Evolutionary conservation across 1,140 invertebrate species (phyloP), one percentile per base, ranked within the genome.

Genomic region (Metopolophium dirhodum): DNA sequence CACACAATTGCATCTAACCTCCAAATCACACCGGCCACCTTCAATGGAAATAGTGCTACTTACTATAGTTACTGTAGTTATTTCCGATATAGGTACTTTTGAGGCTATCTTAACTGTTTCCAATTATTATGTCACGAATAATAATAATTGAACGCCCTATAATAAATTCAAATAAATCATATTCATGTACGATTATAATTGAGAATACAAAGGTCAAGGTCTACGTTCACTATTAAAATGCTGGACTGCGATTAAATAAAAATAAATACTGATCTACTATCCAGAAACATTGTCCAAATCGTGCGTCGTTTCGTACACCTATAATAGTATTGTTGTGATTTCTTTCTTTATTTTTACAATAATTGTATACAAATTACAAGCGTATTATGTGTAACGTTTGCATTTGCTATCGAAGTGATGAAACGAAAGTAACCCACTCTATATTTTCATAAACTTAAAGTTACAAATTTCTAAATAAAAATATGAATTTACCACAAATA

Each of bases 101-200:
- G 87, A 54, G 26, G 49, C 49, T 54, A 89, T 54, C 6, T 54
- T 37, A 54, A 37, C 22, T 37, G 87, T 51, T 35, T 37, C n/a
- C 87, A 89, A 87, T 89, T 54, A 89, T 89, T 89, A 37, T 89
- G 51, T 37, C 88, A 89, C 51, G 51, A 51, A 49, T 35, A 49
- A 26, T 57, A 41, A 35, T 57, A 35, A 49, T 49, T 23, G 51
- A 26, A 89, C 51, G 35, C 22, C 49, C 9, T 37, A 4, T 57
- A 37, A 89, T 89, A 89, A 57, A 89, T 57, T 41, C 11, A 57
- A 54, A 89, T 89, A 57, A 89, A 89, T 89, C 88, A 57, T 57
- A 89, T 35, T 41, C 20, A 30, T 30, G 23, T 89, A 23, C 20
- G 35, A 57, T 89, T 89, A 89, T 89, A 51, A 57, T 89, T 57